phyloP scores from a whole-genome alignment of 1,140 invertebrate species.

The Philopotamus ludificatus region DNA sequence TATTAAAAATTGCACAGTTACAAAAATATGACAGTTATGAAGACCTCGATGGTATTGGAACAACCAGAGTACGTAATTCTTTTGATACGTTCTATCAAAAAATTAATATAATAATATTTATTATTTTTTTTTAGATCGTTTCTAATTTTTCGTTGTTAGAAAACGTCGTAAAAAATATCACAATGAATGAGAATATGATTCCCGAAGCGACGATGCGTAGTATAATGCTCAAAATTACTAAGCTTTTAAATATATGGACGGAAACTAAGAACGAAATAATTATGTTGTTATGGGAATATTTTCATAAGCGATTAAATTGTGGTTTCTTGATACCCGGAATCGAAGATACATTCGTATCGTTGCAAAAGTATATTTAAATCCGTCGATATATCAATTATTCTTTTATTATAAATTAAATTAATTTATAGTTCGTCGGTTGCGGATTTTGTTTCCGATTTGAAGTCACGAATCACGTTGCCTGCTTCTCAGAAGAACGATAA shows the following conservation, averaged over 20 bases:
- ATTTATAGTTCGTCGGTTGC: conserved; percentile 31
- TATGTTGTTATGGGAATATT: conserved; percentile 39
- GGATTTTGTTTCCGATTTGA: conserved; percentile 31
- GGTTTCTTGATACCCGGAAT: conserved; percentile 28
- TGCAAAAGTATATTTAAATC: conserved; percentile 30
- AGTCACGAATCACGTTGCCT: conserved; percentile 17
- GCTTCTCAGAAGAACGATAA: conserved; percentile 20
- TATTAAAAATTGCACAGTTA: conserved; percentile 23
- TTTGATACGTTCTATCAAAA: no score
- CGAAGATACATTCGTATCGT: conserved; percentile 17
- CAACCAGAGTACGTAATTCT: no score
- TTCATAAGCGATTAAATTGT: conserved; percentile 39
- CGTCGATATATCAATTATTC: conserved; percentile 12
- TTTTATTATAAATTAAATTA: conserved; percentile 6
- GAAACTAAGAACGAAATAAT: conserved; percentile 38
- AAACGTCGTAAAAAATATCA: conserved; percentile 25
- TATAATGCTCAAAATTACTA: conserved; percentile 29
- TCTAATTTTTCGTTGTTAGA: conserved; percentile 38
- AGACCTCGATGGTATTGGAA: no score
- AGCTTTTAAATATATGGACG: conserved; percentile 33
- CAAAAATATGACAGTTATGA: not conserved
- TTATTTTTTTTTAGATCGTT: conserved; percentile 28
- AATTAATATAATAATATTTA: no score
- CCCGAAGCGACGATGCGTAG: conserved; percentile 30
- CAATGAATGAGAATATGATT: conserved; percentile 20